These are phyloP conservation scores for Halcyon chelicuti DNA, from an alignment of 2,797 vertebrate species.

Conservation along the genomic window DNA sequence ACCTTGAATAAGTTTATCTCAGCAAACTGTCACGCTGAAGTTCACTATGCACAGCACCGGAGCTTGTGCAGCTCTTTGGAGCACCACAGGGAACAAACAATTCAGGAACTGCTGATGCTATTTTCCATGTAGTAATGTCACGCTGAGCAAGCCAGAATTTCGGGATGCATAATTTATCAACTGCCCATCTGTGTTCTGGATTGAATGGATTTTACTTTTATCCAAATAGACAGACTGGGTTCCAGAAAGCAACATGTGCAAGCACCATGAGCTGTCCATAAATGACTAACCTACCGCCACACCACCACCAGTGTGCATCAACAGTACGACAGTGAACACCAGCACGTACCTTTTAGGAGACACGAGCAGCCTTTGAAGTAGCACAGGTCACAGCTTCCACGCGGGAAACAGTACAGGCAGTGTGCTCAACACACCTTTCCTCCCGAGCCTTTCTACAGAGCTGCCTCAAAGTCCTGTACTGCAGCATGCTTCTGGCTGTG, in stretches of 20 bases:
- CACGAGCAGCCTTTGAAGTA: background rate
- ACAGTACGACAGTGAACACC: background rate
- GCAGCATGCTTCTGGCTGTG: background rate
- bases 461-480: accelerated
- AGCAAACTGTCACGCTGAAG: background rate
- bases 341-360: accelerated
- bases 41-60: background rate
- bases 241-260: background rate
- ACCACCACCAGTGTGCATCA: accelerated
- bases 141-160: background rate
- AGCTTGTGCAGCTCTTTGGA: background rate
- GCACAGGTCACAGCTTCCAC: background rate
- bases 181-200: background rate
- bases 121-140: background rate
- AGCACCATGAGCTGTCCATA: background rate
- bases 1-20: background rate
- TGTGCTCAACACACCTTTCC: accelerated
- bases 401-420: background rate
- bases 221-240: background rate
- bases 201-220: background rate
- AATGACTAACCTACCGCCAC: background rate
- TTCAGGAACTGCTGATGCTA: background rate
- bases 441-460: background rate
- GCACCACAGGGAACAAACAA: background rate
- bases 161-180: background rate